These are phyloP conservation scores for Halocaridina rubra DNA, from an alignment of 2,888 invertebrate genomes.

Conservation along the genomic window DNA sequence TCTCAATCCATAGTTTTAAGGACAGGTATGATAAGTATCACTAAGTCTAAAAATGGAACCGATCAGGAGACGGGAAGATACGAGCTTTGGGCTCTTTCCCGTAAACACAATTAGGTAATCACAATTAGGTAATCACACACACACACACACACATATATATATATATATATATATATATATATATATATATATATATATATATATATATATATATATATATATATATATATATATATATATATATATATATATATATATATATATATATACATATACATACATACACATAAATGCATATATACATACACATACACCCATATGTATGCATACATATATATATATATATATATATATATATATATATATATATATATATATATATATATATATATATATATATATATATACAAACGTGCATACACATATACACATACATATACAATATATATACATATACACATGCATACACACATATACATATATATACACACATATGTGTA, in stretches of 20 bases:
- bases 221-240: not conserved
- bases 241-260: not conserved
- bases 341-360: not conserved
- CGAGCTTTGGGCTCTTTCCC: too few relatives aligned
- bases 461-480: not conserved
- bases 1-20: too few relatives aligned
- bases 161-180: not conserved
- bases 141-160: not conserved
- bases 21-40: too few relatives aligned
- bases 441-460: not conserved
- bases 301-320: not conserved
- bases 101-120: too few relatives aligned
- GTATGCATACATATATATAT: slow-evolving; percentile 1
- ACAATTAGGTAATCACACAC: too few relatives aligned
- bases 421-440: not conserved
- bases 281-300: not conserved
- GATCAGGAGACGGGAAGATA: too few relatives aligned
- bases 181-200: not conserved
- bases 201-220: not conserved
- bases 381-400: not conserved
- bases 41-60: too few relatives aligned
- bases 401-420: not conserved
- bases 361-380: not conserved
- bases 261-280: not conserved
- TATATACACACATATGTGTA: not conserved